Evolutionary conservation across 1,140 invertebrate species (phyloP).

Genomic region (Pseudachorutes palmiensis): DNA sequence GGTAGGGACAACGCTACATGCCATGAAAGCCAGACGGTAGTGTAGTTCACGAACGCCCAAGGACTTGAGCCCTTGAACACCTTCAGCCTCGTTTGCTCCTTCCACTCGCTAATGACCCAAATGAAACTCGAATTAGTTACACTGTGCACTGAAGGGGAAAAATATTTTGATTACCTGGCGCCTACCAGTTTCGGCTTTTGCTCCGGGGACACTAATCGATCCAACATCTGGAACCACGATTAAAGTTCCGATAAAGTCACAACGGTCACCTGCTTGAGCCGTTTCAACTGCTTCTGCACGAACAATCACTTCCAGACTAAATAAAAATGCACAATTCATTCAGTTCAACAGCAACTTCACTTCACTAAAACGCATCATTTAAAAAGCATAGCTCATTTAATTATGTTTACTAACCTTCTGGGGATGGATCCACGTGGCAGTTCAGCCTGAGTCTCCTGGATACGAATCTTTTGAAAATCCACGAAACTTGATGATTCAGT

Average conservation of each 20-base stretch:
- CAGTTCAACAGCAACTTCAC: not conserved
- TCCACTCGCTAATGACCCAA: constrained; percentile 45
- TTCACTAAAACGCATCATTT: not conserved
- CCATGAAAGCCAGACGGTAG: constrained; percentile 90
- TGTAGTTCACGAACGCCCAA: constrained; percentile 92
- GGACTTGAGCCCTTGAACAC: constrained; percentile 82
- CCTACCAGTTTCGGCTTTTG: constrained; percentile 69
- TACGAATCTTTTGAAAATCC: constrained; percentile 97
- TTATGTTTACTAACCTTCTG: constrained; percentile 51
- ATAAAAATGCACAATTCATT: not conserved
- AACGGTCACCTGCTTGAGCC: constrained; percentile 83
- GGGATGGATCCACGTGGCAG: constrained; percentile 94
- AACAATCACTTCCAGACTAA: constrained; percentile 88
- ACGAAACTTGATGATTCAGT: constrained; percentile 91
- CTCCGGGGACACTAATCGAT: constrained; percentile 72
- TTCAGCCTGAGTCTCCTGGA: constrained; percentile 97
- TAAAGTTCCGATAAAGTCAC: constrained; percentile 93
- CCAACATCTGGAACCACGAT: constrained; percentile 97
- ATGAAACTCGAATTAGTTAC: constrained; percentile 14
- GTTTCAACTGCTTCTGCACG: constrained; percentile 92
- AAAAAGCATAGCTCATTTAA: not conserved
- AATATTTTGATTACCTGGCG: constrained; percentile 53
- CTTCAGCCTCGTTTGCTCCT: constrained; percentile 69
- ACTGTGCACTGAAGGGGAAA: too few species aligned
- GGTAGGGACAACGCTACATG: constrained; percentile 80